These are phyloP conservation scores for Rhyacophila evoluta DNA, from an alignment of 2,888 invertebrate genomes.

Conservation along the genomic window DNA sequence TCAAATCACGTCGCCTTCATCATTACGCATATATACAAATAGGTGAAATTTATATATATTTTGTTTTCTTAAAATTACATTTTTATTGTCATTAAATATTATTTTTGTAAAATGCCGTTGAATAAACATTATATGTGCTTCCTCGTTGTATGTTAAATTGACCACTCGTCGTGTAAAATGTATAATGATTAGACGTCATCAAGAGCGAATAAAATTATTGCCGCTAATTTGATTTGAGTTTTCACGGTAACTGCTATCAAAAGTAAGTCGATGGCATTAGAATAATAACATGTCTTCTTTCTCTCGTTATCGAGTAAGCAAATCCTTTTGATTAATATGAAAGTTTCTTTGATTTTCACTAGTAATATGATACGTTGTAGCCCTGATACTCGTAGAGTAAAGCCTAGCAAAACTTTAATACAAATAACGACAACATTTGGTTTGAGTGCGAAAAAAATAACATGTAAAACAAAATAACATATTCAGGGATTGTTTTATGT, in stretches of 20 bases:
- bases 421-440: background rate
- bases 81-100: too few species aligned
- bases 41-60: too few species aligned
- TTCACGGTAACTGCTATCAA: background rate
- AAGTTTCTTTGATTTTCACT: conserved; percentile 18
- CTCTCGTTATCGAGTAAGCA: conserved; percentile 15
- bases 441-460: too few species aligned
- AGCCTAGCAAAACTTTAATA: background rate
- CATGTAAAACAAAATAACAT: too few species aligned
- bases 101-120: too few species aligned
- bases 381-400: background rate
- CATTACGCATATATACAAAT: too few species aligned
- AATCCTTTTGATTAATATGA: conserved; percentile 17
- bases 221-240: background rate
- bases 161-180: background rate
- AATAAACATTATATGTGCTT: too few species aligned
- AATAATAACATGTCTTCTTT: conserved; percentile 7
- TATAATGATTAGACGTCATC: background rate
- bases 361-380: background rate
- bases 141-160: background rate
- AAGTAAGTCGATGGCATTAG: background rate
- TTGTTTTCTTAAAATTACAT: too few species aligned
- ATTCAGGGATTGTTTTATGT: too few species aligned
- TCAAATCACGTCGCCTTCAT: too few species aligned
- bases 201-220: background rate